Conservation (phyloP, 1,140 invertebrate species). For the Cydia fagiglandana region DNA sequence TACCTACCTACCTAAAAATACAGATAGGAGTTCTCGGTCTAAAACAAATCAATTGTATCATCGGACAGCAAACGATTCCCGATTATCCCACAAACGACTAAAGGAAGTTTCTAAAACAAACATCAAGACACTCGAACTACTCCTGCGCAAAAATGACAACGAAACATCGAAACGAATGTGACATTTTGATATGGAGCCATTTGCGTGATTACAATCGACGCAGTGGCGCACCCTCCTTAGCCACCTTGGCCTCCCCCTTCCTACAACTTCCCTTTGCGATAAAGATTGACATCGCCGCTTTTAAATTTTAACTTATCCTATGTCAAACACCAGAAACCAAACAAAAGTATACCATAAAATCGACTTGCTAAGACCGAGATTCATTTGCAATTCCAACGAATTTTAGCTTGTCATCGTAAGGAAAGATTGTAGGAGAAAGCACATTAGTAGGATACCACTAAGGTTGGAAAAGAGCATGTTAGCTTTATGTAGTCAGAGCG, state of each 20-base stretch:
- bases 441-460: conserved; percentile 76
- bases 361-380: conserved; percentile 48
- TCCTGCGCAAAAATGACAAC: conserved; percentile 66
- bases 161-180: conserved; percentile 74
- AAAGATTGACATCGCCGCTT: conserved; percentile 75
- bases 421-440: conserved; percentile 77
- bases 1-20: neutral
- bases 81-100: neutral
- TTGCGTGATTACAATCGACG: conserved; percentile 79
- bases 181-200: conserved; percentile 78
- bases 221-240: conserved; percentile 69
- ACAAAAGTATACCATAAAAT: conserved; percentile 54
- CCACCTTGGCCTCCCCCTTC: conserved; percentile 57
- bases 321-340: conserved; percentile 48
- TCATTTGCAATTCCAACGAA: conserved; percentile 39
- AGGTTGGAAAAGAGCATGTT: conserved; percentile 70
- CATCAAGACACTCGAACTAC: conserved; percentile 33
- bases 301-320: conserved; percentile 73
- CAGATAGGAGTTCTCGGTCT: neutral
- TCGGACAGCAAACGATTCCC: neutral
- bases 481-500: conserved; percentile 61
- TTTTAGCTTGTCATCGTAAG: conserved; percentile 74
- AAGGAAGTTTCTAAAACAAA: conserved; percentile 26
- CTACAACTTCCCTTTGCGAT: conserved; percentile 73
- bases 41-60: neutral